phyloP scores from a whole-genome alignment of 2,797 vertebrate genomes.

The Anabacerthia variegaticeps region DNA sequence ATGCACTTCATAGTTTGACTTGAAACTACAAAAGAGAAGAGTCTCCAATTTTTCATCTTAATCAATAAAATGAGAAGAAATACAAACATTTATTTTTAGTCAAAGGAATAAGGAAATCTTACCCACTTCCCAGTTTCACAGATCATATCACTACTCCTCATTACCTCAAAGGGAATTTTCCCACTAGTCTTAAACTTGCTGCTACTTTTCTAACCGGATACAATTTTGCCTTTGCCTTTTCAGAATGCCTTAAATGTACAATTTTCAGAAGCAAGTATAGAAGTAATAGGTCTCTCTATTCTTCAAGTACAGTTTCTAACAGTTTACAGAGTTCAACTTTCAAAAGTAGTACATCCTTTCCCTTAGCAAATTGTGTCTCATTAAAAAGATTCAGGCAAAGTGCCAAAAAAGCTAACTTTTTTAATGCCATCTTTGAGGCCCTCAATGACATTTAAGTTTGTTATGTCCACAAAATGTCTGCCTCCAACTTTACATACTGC shows the following conservation, averaged over 20 bases:
- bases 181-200: neutral
- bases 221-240: neutral
- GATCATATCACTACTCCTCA: neutral
- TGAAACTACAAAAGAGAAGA: neutral
- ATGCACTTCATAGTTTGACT: neutral
- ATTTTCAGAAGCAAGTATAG: neutral
- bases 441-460: neutral
- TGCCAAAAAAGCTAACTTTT: neutral
- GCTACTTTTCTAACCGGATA: neutral
- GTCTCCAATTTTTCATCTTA: neutral
- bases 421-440: neutral
- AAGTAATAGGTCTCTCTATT: neutral
- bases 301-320: neutral
- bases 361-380: neutral
- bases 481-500: neutral
- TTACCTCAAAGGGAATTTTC: neutral
- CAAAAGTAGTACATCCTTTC: neutral
- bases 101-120: neutral
- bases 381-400: neutral
- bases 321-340: neutral
- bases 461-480: neutral
- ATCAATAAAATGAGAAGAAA: conserved; percentile 21
- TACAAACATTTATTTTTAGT: conserved; percentile 9
- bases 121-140: neutral
- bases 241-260: neutral